phyloP scores from a whole-genome alignment of 2,888 invertebrate genomes.

The Melanophora roralis region DNA sequence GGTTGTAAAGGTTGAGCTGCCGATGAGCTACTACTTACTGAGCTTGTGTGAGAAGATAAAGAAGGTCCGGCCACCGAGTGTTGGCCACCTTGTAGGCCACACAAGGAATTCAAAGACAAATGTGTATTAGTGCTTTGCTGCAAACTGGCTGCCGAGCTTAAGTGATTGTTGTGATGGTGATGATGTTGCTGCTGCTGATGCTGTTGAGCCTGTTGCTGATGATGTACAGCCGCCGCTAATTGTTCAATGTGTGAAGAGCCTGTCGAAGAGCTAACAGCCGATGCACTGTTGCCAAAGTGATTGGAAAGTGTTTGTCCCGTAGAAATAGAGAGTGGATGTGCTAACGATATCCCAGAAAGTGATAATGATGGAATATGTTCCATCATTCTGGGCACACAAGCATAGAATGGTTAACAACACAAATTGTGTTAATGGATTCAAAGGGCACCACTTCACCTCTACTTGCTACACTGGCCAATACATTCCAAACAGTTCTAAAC shows the following conservation, averaged over 20 bases:
- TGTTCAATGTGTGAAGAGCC: constrained; percentile 64
- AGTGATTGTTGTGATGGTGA: constrained; percentile 63
- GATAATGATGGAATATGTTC: constrained; percentile 77
- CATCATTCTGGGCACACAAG: constrained; percentile 75
- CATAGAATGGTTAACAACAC: constrained; percentile 46
- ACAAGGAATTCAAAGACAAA: constrained; percentile 72
- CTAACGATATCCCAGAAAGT: constrained; percentile 77
- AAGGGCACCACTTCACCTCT: constrained; percentile 8
- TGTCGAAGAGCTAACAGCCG: constrained; percentile 67
- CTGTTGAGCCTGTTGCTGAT: constrained; percentile 69
- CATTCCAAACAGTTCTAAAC: constrained; percentile 36
- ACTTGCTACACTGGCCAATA: constrained; percentile 45
- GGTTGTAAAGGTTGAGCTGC: constrained; percentile 54
- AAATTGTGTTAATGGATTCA: constrained; percentile 31
- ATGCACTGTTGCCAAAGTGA: constrained; percentile 73
- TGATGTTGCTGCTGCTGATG: constrained; percentile 69
- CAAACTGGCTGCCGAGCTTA: constrained; percentile 57
- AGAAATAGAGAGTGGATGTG: constrained; percentile 75
- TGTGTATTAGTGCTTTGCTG: constrained; percentile 68
- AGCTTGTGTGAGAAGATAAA: constrained; percentile 62
- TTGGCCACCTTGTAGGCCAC: constrained; percentile 66
- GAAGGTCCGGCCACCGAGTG: constrained; percentile 55
- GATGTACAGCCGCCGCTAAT: constrained; percentile 64
- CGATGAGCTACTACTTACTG: constrained; percentile 63
- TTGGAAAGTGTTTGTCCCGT: constrained; percentile 72